Percentiles rank a stretch among this genome's conserved stretches.
phyloP scores from a whole-genome alignment of 2,797 vertebrate genomes.

The Percopsis omiscomaycus region DNA sequence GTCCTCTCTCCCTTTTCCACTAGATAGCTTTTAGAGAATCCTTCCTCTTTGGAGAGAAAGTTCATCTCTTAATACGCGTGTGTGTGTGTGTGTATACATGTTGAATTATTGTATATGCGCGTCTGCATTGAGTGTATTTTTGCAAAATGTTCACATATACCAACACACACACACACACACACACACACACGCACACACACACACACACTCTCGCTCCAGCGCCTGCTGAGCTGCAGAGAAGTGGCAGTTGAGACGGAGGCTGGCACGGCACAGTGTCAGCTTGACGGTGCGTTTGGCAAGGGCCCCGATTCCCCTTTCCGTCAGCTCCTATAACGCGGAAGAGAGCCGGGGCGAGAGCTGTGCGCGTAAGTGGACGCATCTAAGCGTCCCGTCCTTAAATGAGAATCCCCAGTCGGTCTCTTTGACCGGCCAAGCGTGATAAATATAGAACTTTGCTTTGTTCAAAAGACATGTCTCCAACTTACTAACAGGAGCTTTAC shows the following conservation, averaged over 20 bases:
- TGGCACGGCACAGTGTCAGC: constrained; percentile 13
- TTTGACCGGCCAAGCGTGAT: background rate
- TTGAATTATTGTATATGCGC: too few species aligned
- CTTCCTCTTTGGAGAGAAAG: background rate
- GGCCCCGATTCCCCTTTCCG: constrained; percentile 11
- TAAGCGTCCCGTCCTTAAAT: background rate
- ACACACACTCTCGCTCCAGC: background rate
- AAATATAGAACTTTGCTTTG: background rate
- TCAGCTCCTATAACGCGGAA: constrained; percentile 15
- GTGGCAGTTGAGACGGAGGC: constrained; percentile 15
- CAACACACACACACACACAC: constrained; percentile 11
- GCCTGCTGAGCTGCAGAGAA: background rate
- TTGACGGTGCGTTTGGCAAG: constrained; percentile 24
- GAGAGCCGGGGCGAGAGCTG: background rate
- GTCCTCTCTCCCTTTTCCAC: background rate
- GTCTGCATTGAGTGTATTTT: background rate
- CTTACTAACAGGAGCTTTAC: background rate
- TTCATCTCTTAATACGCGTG: constrained; percentile 5
- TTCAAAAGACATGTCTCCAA: background rate
- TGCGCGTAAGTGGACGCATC: background rate
- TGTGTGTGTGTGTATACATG: background rate
- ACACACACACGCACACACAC: background rate
- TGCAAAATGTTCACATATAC: constrained; percentile 4
- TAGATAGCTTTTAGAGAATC: constrained; percentile 1
- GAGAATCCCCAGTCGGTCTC: background rate